Conservation (phyloP, 2,888 invertebrate genomes). For the Spodoptera littoralis region DNA sequence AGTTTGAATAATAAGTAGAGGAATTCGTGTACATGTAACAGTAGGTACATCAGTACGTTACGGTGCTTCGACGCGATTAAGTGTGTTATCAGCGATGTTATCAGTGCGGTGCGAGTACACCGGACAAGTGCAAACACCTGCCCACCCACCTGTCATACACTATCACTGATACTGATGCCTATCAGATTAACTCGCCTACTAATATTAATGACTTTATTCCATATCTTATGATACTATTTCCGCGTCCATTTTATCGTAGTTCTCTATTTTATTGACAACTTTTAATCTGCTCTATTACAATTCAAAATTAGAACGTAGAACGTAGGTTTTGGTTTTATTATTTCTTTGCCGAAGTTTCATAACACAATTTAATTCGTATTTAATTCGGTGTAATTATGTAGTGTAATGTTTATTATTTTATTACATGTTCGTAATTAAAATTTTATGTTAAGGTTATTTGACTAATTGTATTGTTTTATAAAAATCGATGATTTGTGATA, state of each 20-base stretch:
- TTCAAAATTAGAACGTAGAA: no score
- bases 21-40: slow-evolving; percentile 7
- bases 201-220: slow-evolving; percentile 10
- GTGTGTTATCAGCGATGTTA: slow-evolving; percentile 75
- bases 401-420: no score
- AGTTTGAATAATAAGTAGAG: neutral
- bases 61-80: slow-evolving; percentile 63
- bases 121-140: slow-evolving; percentile 85
- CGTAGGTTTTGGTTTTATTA: no score
- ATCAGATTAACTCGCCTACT: slow-evolving; percentile 40
- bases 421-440: no score
- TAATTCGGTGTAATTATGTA: no score
- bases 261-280: neutral
- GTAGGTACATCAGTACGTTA: slow-evolving; percentile 43
- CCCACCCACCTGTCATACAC: slow-evolving; percentile 78
- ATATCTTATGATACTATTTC: slow-evolving; percentile 33
- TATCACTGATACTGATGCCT: slow-evolving; percentile 57
- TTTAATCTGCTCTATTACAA: no score
- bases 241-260: slow-evolving; percentile 13
- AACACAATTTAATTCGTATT: no score
- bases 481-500: no score
- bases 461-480: no score
- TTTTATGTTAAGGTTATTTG: no score
- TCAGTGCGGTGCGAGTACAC: slow-evolving; percentile 77
- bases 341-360: no score